Evolutionary conservation across 2,888 invertebrate species (phyloP).

Genomic region (Noctua comes): DNA sequence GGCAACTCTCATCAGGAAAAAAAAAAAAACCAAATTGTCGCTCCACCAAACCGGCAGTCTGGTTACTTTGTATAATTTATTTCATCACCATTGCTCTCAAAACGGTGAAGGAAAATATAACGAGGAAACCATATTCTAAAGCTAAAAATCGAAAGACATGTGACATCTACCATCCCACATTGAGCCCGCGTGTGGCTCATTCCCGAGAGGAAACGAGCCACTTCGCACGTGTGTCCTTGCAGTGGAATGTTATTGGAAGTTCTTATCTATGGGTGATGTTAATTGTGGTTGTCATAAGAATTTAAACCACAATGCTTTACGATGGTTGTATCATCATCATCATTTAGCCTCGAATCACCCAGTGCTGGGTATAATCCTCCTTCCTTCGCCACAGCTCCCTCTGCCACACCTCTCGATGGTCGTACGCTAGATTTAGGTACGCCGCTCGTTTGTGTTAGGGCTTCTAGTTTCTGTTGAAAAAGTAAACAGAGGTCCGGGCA

Average conservation of each 20-base stretch:
- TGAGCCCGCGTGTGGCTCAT: not conserved
- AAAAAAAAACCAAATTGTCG: too few species aligned
- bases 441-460: not conserved
- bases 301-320: not conserved
- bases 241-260: not conserved
- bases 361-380: too few species aligned
- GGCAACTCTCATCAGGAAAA: too few species aligned
- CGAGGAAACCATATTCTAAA: not conserved
- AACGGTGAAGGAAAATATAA: not conserved
- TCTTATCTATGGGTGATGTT: not conserved
- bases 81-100: not conserved
- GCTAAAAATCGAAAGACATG: not conserved
- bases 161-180: not conserved
- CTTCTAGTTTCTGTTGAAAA: constrained; percentile 34
- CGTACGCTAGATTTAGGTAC: not conserved
- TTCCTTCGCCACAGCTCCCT: too few species aligned
- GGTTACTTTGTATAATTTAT: not conserved
- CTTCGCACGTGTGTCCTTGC: not conserved
- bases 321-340: not conserved
- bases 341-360: too few species aligned
- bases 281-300: not conserved
- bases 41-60: too few species aligned
- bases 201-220: too few species aligned
- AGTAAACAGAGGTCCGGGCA: constrained; percentile 43
- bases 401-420: too few species aligned